A percentile compares a stretch with the other conserved stretches of the same genome.
Evolutionary conservation across 2,113 vertebrate species (phyloP).

Genomic region (Trinectes maculatus): DNA sequence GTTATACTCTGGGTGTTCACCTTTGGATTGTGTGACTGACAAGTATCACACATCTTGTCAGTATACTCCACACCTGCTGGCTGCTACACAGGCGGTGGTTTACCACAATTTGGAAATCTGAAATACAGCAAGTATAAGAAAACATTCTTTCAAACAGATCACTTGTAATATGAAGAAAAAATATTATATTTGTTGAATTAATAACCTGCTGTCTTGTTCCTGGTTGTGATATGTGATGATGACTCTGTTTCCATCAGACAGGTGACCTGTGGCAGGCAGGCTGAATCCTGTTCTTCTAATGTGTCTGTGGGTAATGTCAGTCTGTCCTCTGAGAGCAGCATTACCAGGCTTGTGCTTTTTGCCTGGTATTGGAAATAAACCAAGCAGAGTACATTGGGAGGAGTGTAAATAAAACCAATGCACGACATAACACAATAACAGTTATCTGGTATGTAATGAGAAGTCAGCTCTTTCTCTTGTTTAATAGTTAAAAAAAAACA

Average conservation of each 20-base stretch:
- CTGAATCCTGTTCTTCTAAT: conserved; percentile 68
- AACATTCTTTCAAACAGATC: not conserved
- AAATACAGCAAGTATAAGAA: conserved; percentile 22
- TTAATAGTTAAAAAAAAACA: no score
- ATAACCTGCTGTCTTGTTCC: conserved; percentile 62
- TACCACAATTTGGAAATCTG: conserved; percentile 70
- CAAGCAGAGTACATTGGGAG: no score
- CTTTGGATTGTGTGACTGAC: not conserved
- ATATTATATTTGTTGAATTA: not conserved
- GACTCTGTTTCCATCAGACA: conserved; percentile 59
- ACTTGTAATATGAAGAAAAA: not conserved
- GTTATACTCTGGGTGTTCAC: no score
- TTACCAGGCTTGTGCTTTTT: conserved; percentile 76
- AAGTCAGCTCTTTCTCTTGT: not conserved
- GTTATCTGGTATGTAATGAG: not conserved
- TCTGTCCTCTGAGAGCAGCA: conserved; percentile 66
- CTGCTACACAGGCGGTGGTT: conserved; percentile 58
- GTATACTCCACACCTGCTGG: conserved; percentile 3
- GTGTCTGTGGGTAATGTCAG: conserved; percentile 76
- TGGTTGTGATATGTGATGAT: conserved; percentile 48
- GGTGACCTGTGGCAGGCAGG: conserved; percentile 68
- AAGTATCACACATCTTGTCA: not conserved
- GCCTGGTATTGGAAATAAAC: conserved; percentile 46
- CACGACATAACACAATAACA: not conserved
- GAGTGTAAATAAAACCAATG: conserved; percentile 9